Base-by-base conservation (phyloP, 1,140 invertebrate genomes). In the Caerostris extrusa region DNA sequence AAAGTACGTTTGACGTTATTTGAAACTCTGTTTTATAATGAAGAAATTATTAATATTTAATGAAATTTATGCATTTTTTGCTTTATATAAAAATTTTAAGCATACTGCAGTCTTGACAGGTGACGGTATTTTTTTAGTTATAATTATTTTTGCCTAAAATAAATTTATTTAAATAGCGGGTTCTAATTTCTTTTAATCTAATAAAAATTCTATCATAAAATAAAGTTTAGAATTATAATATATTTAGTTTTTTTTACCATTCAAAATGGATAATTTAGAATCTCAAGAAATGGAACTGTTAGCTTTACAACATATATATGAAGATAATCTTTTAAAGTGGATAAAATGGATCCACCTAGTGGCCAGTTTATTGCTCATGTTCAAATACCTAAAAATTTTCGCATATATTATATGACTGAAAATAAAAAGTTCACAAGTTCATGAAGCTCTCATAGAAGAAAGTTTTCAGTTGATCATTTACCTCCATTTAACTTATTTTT, bases 401-500 rank as follows among this genome's bases (percentile, higher is more conserved):
- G 12, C 85, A 61, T 95, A 67, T 14, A 10, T 17, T 94, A 77
- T 7, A 82, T 50, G 77, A 60, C 50, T 60, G 34, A 34, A 34
- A 34, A 34, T 34, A 34, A 34, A n/a, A 34, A 34, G 94, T 82
- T 19, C 71, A 95, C 93, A 96, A 14, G 19, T 86, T 60, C 71
- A 71, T 56, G 83, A 90, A 67, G 53, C 7, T 88, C 19, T 14
- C 81, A 60, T 34, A n/a, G 95, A 90, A 86, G 95, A 92, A 5
- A 94, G 95, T 87, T 71, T 95, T 50, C 94, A 82, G 95, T 97
- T 12, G 95, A 96, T 53, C 95, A 96, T 95, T 95, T 97, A 64
- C 97, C 97, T 61, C 97, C 97, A 3, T 95, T 97, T n/a, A 95
- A 95, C 3, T 95, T 97, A n/a, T 96, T 96, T 97, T 93, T 95